These are phyloP conservation scores for Syrrhaptes paradoxus DNA, from an alignment of 2,113 vertebrate species.

Conservation along the genomic window DNA sequence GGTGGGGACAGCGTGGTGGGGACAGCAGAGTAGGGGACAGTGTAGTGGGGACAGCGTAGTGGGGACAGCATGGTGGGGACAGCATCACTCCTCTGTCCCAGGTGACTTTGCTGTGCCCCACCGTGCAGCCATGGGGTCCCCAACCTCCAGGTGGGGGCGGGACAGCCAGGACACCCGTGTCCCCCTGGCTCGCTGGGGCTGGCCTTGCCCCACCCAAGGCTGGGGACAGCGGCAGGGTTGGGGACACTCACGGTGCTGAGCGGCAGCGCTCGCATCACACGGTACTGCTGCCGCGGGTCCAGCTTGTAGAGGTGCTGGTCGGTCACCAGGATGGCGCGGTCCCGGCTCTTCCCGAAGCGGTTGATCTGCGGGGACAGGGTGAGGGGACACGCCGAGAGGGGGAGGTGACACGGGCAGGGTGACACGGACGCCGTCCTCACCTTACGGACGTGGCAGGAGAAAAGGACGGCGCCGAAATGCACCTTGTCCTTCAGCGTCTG, in stretches of 20 bases:
- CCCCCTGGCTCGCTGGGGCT: rapidly evolving
- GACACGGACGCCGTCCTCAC: constrained; percentile 37
- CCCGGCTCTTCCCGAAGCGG: constrained; percentile 89
- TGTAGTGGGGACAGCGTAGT: no score
- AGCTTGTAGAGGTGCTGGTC: constrained; percentile 90
- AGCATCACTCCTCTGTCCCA: neutral
- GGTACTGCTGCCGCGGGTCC: constrained; percentile 86
- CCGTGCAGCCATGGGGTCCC: neutral
- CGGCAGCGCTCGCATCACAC: constrained; percentile 88
- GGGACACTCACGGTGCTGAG: constrained; percentile 78
- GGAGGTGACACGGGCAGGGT: neutral
- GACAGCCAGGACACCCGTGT: neutral
- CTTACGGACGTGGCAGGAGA: constrained; percentile 90
- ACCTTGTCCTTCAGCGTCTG: constrained; percentile 83
- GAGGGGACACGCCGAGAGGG: neutral
- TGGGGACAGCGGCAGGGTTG: neutral
- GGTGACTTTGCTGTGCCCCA: rapidly evolving
- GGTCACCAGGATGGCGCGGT: constrained; percentile 87
- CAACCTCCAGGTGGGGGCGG: rapidly evolving
- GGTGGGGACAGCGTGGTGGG: neutral
- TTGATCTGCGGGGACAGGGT: constrained; percentile 77
- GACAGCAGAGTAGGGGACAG: neutral
- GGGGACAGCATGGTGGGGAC: neutral
- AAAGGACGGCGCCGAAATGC: constrained; percentile 80
- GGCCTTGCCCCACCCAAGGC: no score